Base-by-base conservation (phyloP, 1,140 invertebrate species). In the Ips nitidus region DNA sequence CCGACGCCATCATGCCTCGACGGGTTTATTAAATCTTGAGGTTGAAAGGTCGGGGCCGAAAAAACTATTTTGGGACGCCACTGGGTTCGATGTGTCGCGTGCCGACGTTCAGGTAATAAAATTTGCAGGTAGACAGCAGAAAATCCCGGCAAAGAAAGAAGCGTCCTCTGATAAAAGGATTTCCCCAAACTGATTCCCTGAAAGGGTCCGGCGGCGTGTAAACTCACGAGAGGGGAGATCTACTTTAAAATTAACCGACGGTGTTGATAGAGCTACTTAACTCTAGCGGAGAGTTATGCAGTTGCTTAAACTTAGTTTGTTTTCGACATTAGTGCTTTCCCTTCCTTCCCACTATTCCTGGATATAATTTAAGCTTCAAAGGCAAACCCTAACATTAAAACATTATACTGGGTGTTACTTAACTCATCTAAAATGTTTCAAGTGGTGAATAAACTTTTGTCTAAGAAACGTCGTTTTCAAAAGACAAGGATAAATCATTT, bases 251-350 rank as follows among this genome's bases (percentile, higher is more conserved):
- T 50, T 50, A 50, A 8, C 45, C 45, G 22, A 22, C 2, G 3
- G 6, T 50, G 45, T 50, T 50, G 45, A 50, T 50, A 50, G 45
- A 50, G 45, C 22, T 8, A 50, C 55, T 40, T 57, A 57, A 57
- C 55, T 8, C 5, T 57, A n/a, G 8, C 7, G 39, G 57, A 8
- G 42, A 59, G 42, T 59, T 59, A 59, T 61, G 41, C 42, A 22
- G 37, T 47, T 45, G 43, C 39, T 43, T 36, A 47, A 61, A 61
- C 59, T 61, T 61, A 42, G 57, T 61, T 61, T 61, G 59, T 47
- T 38, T 41, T 61, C 59, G 42, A 43, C 43, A 40, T 61, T 40
- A 61, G n/a, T n/a, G 42, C 22, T 22, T 22, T 22, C 22, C 22
- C 22, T 22, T 22, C 22, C 22, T 22, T 22, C 22, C 22, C 22